Evolutionary conservation across 2,888 invertebrate genomes (phyloP).

Genomic region (Carcina quercana): DNA sequence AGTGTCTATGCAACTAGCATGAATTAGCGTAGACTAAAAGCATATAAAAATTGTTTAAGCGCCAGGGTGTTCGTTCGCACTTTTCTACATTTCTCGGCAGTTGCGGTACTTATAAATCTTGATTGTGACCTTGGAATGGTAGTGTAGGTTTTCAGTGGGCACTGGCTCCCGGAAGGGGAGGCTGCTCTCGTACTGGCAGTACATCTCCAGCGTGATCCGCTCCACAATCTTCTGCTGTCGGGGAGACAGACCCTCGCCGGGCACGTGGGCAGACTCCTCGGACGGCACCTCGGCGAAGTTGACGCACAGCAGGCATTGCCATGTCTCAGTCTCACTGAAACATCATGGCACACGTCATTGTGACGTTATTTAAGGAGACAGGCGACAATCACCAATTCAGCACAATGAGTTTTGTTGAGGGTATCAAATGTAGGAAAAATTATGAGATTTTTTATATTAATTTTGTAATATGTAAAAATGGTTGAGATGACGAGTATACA

Average conservation of each 20-base stretch:
- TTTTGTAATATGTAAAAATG: no score
- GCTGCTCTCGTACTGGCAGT: slow-evolving; percentile 93
- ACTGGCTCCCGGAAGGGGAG: slow-evolving; percentile 91
- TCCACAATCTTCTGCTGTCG: slow-evolving; percentile 83
- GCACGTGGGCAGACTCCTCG: slow-evolving; percentile 52
- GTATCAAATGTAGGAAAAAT: no score
- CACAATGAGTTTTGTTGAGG: no score
- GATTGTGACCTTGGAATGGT: slow-evolving; percentile 41
- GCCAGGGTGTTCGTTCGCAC: no score
- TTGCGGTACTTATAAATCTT: not conserved
- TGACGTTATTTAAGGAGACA: no score
- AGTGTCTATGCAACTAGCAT: no score
- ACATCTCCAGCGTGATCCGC: slow-evolving; percentile 90
- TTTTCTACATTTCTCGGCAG: not conserved
- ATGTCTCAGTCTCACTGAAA: slow-evolving; percentile 90
- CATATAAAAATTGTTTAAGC: no score
- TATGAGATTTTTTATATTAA: no score
- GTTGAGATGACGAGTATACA: no score
- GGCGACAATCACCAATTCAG: no score
- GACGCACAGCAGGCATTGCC: slow-evolving; percentile 94
- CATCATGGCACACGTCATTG: no score
- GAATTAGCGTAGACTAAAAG: no score
- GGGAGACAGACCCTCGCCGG: slow-evolving; percentile 65
- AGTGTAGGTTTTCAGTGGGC: slow-evolving; percentile 73
- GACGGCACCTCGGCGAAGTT: slow-evolving; percentile 80